phyloP scores from a whole-genome alignment of 2,888 invertebrate species.

The Ctena decussata region DNA sequence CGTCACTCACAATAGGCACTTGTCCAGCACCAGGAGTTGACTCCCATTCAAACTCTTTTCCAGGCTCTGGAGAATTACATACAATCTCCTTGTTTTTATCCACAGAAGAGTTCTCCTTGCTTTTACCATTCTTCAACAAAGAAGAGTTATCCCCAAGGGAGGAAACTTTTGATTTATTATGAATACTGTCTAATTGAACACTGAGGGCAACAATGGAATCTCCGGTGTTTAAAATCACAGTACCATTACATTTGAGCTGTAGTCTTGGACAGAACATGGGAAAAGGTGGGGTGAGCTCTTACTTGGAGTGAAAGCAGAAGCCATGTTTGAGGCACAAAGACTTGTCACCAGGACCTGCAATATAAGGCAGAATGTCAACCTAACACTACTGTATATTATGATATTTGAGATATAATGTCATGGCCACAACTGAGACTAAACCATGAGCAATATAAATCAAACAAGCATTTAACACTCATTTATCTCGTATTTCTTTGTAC shows the following conservation, averaged over 20 bases:
- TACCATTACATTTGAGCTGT: slow-evolving; percentile 88
- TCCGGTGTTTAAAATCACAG: slow-evolving; percentile 94
- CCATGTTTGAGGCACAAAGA: slow-evolving; percentile 93
- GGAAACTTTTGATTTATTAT: slow-evolving; percentile 30
- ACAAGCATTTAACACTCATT: too few relatives aligned
- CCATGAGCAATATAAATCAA: too few relatives aligned
- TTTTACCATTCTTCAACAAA: slow-evolving; percentile 45
- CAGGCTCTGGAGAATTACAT: slow-evolving; percentile 58
- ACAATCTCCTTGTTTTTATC: slow-evolving; percentile 59
- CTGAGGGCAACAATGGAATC: slow-evolving; percentile 93
- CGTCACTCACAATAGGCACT: slow-evolving; percentile 42
- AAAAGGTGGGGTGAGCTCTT: slow-evolving; percentile 92
- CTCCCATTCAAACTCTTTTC: slow-evolving; percentile 61
- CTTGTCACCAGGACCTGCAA: slow-evolving; percentile 59
- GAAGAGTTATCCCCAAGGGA: slow-evolving; percentile 44
- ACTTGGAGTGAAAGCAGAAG: slow-evolving; percentile 96
- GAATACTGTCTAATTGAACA: slow-evolving; percentile 86
- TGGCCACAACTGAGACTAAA: too few relatives aligned
- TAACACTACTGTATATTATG: too few relatives aligned
- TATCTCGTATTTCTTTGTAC: too few relatives aligned
- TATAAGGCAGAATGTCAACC: too few relatives aligned
- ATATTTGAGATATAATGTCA: too few relatives aligned
- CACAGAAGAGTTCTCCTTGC: slow-evolving; percentile 28
- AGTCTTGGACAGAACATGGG: slow-evolving; percentile 82
- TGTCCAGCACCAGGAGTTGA: slow-evolving; percentile 31